Base-by-base conservation (phyloP, 2,113 vertebrate species). In the Microcebus ravelobensis region DNA sequence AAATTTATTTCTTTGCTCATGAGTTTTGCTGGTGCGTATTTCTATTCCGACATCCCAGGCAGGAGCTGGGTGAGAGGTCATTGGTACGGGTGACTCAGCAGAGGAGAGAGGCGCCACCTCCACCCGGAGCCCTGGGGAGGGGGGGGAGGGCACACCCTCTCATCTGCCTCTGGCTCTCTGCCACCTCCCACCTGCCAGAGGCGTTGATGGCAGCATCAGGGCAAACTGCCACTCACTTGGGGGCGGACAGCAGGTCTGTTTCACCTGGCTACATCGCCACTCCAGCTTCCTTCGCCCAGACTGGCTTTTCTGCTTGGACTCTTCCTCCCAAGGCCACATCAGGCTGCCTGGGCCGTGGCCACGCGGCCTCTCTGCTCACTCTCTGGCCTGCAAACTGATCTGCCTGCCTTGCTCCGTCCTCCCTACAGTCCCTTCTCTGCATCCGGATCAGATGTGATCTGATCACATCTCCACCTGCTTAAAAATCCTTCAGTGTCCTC, bases 361-460 rank as follows among this genome's bases (percentile, higher is more conserved):
- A 4, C 3, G 1, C 31, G 27, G 63, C 27, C 23, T 85, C 29
- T 45, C 11, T 1, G 14, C 34, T 18, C 13, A 0, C 9, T 8
- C 4, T 1, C 21, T 12, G 10, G 3, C n/a, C 1, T 1, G 2
- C 12, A 14, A 5, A 68, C 10, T 1, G 12, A 17, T 31, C 34
- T 21, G 61, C 17, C 42, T 31, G 31, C 31, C 29, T 13, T 50
- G 27, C 36, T 48, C 52, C 34, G 0, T 36, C 42, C 65, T 70
- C 15, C 6, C 21, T 39, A 12, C 12, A 5, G 11, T 74, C 57
- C 61, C 10, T 57, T 4, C 0, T n/a, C 31, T 9, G 57, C 76
- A 81, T 57, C 11, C 70, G 79, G 21, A 68, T 14, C 70, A 42
- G 13, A 8, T 15, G 2, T 11, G 23, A 31, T 3, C 45, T 34